phyloP scores from a whole-genome alignment of 2,113 vertebrate species.

The Paramormyrops kingsleyae region DNA sequence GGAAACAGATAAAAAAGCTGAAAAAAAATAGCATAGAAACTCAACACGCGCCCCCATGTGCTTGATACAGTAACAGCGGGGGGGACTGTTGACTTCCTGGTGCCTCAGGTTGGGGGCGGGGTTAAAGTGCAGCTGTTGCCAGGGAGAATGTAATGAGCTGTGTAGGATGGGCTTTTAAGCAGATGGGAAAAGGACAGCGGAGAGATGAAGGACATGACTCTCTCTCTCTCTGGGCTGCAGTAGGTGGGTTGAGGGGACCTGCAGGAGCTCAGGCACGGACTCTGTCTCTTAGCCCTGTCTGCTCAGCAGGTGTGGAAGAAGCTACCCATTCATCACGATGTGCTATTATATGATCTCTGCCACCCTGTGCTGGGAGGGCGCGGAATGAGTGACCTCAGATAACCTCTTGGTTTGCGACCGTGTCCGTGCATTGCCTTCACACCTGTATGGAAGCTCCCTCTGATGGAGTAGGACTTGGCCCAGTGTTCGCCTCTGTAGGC shows the following conservation, averaged over 20 bases:
- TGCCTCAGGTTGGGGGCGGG: neutral
- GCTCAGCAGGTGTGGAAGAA: neutral
- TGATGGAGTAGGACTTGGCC: neutral
- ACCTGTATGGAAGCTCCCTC: neutral
- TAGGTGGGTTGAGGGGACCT: neutral
- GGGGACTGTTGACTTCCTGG: neutral
- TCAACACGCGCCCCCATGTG: neutral
- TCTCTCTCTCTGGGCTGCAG: neutral
- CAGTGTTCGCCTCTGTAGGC: neutral
- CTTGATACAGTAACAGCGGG: neutral
- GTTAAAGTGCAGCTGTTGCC: slow-evolving; percentile 19
- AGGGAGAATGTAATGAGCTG: slow-evolving; percentile 33
- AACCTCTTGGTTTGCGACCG: neutral
- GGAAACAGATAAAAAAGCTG: neutral
- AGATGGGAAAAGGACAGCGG: slow-evolving; percentile 22
- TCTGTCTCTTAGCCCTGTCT: neutral
- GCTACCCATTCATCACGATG: neutral
- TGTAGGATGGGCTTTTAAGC: slow-evolving; percentile 17
- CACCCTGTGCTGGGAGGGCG: neutral
- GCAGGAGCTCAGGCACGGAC: neutral
- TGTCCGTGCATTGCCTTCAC: neutral
- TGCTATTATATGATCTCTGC: neutral
- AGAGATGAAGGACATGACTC: slow-evolving; percentile 16
- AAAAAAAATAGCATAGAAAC: neutral
- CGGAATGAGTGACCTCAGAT: neutral